phyloP scores from a whole-genome alignment of 1,140 invertebrate genomes.

The Mya arenaria region DNA sequence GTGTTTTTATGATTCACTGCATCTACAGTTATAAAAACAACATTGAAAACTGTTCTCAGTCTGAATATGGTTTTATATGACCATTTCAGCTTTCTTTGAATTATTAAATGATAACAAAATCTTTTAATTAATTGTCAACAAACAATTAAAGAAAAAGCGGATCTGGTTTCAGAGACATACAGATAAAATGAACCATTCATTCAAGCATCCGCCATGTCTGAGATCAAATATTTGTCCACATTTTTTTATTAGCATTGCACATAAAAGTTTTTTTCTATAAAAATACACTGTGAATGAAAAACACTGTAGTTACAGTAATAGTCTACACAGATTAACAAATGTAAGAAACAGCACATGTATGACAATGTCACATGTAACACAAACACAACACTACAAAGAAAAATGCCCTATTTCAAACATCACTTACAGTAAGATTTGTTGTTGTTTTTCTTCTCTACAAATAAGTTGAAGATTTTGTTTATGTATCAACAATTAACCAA shows the following conservation, averaged over 20 bases:
- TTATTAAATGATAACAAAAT: neutral
- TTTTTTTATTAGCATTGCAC: constrained; percentile 37
- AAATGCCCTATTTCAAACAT: neutral
- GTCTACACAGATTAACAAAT: neutral
- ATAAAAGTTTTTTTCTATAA: constrained; percentile 49
- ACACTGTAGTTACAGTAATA: neutral
- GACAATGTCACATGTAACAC: no score
- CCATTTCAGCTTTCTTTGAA: neutral
- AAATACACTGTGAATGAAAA: constrained; percentile 48
- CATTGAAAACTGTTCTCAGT: neutral
- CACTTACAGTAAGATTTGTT: no score
- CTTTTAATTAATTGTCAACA: neutral
- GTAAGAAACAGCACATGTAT: neutral
- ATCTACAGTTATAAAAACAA: no score
- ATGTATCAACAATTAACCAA: no score
- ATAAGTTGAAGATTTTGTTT: no score
- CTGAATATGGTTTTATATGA: neutral
- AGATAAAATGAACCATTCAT: neutral
- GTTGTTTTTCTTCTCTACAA: no score
- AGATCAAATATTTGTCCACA: constrained; percentile 52
- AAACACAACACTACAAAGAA: neutral
- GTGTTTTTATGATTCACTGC: no score
- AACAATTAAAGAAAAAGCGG: neutral
- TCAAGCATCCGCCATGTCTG: constrained; percentile 18
- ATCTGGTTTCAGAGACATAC: neutral